Conservation (phyloP, 2,888 invertebrate genomes). For the Exocentrus adspersus region DNA sequence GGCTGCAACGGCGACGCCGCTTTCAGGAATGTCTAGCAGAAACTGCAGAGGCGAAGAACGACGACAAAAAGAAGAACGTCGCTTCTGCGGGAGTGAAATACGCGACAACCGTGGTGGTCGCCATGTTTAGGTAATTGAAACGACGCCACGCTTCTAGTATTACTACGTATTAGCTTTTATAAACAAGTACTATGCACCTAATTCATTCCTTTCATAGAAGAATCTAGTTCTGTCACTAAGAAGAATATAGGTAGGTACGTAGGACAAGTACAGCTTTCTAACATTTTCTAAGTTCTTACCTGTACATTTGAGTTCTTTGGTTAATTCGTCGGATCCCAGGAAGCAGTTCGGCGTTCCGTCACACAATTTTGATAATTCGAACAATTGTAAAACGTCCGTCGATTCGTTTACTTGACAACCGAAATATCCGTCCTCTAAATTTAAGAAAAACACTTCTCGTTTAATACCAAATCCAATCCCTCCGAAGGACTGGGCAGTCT, state of each 20-base stretch:
- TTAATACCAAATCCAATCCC: constrained; percentile 85
- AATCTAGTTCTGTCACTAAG: no score
- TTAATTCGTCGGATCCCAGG: constrained; percentile 91
- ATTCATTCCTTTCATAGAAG: no score
- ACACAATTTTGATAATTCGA: constrained; percentile 94
- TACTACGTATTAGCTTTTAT: no score
- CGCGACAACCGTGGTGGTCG: constrained; percentile 12
- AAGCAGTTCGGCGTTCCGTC: constrained; percentile 91
- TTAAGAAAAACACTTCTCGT: constrained; percentile 95
- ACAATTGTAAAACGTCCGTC: constrained; percentile 92
- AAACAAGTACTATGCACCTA: no score
- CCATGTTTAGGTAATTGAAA: constrained; percentile 6
- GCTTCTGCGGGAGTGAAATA: constrained; percentile 3
- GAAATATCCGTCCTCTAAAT: constrained; percentile 97
- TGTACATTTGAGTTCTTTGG: constrained; percentile 91
- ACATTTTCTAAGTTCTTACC: constrained; percentile 77
- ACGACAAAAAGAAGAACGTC: constrained; percentile 12
- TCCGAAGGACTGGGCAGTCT: constrained; percentile 82
- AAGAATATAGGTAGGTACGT: no score
- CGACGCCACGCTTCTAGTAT: no score
- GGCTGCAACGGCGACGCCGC: constrained; percentile 1
- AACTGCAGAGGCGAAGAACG: not conserved
- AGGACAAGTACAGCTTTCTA: no score
- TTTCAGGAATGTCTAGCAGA: constrained; percentile 6
- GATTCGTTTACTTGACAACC: constrained; percentile 98